Conservation (phyloP, 2,113 vertebrate genomes). For the Cyprinodon variegatus region DNA sequence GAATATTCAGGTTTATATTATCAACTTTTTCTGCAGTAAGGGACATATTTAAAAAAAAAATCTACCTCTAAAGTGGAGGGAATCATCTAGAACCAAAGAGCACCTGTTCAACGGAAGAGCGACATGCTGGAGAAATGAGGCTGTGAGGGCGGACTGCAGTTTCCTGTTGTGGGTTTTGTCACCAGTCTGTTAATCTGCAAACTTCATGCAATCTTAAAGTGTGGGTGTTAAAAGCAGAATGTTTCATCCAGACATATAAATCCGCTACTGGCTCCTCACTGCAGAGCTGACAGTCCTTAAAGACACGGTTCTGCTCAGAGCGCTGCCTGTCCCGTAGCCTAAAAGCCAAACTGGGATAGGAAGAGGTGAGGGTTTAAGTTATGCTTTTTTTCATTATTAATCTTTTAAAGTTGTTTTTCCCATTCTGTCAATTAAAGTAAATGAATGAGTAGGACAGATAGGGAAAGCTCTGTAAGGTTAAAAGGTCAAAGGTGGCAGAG, state of each 20-base stretch:
- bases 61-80: slow-evolving; percentile 37
- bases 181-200: slow-evolving; percentile 56
- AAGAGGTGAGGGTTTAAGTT: slow-evolving; percentile 1
- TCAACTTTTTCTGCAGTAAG: neutral
- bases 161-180: slow-evolving; percentile 81
- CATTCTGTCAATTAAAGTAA: slow-evolving; percentile 1
- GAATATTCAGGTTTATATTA: neutral
- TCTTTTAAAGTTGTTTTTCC: neutral
- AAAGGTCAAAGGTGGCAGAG: slow-evolving; percentile 26
- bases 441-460: neutral
- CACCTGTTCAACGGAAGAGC: slow-evolving; percentile 75
- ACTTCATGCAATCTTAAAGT: slow-evolving; percentile 34
- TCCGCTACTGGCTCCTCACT: neutral
- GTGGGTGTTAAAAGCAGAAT: slow-evolving; percentile 36
- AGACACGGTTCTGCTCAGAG: neutral
- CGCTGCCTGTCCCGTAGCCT: neutral
- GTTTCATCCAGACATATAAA: slow-evolving; percentile 19
- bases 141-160: slow-evolving; percentile 65
- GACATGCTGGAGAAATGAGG: slow-evolving; percentile 51
- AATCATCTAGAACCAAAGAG: slow-evolving; percentile 62
- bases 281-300: neutral
- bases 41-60: neutral
- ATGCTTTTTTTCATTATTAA: neutral
- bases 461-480: neutral
- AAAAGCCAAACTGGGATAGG: neutral